Percentiles rank a stretch among this genome's conserved stretches.
phyloP scores from a whole-genome alignment of 2,113 vertebrate genomes.

The Herpailurus yagouaroundi region DNA sequence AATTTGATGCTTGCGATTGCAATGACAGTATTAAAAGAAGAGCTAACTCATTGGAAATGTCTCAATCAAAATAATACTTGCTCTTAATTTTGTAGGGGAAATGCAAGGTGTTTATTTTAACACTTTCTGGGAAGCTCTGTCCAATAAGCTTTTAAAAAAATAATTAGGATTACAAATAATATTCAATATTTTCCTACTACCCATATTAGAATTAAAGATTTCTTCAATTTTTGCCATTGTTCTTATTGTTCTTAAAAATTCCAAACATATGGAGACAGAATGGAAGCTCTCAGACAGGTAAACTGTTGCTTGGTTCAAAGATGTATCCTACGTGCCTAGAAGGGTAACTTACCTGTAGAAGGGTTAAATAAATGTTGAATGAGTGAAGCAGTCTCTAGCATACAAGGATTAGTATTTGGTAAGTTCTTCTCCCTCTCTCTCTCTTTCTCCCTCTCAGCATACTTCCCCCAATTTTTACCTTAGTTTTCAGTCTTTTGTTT shows the following conservation, averaged over 20 bases:
- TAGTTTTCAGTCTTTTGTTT: not conserved
- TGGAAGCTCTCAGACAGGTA: not conserved
- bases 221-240: not conserved
- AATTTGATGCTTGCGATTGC: not conserved
- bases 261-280: not conserved
- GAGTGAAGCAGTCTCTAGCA: not conserved
- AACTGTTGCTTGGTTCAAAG: not conserved
- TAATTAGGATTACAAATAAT: not conserved
- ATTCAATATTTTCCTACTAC: not conserved
- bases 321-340: not conserved
- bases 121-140: not conserved
- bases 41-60: not conserved
- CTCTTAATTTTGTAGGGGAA: not conserved
- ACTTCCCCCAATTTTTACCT: not conserved
- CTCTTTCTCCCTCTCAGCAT: not conserved
- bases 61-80: not conserved
- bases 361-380: not conserved
- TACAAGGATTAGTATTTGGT: not conserved
- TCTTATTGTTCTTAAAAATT: conserved; percentile 1
- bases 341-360: not conserved
- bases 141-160: not conserved
- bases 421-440: not conserved
- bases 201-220: not conserved
- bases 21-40: not conserved
- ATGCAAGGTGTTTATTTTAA: not conserved